Base-by-base conservation (phyloP, 2,888 invertebrate species). In the Ypsolopha scabrella region DNA sequence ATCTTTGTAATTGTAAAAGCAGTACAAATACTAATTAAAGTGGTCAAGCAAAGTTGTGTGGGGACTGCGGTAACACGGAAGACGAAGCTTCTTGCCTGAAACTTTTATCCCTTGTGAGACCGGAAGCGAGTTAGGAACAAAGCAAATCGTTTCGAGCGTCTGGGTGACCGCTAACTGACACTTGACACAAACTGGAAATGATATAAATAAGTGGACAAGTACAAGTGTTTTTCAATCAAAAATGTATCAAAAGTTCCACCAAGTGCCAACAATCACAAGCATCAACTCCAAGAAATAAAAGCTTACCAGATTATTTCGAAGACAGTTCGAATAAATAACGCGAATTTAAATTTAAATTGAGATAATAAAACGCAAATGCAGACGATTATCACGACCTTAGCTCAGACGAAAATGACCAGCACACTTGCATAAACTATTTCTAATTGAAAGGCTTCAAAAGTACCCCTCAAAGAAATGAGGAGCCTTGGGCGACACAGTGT, bases 1-100 rank as follows among this genome's bases (percentile, higher is more conserved):
- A 39, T 11, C 10, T 39, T 39, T 59, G 33, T 55, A 57, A 55
- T 39, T 59, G 33, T 55, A 57, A 55, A 58, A 59, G 54, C 55
- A 53, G 56, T 60, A 59, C 62, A 67, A 67, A 68, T 70, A 68
- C 73, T 76, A 79, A 79, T 79, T 79, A 76, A 75, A 75, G 67
- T 74, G 71, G 69, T 64, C n/a, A 55, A 37, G n/a, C 55, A 53
- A 74, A 77, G 71, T 75, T 75, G 53, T 66, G 63, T 64, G 68
- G 68, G 67, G 65, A 65, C 54, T 64, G 66, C 59, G 59, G 57
- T 55, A 51, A 52, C 57, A 65, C 62, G 68, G 68, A n/a, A 10
- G 37, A 37, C 13, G 13, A n/a, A n/a, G 13, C 68, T 59, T 61
- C 65, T 70, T 56, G 54, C 54, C 57, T 54, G 53, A 69, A 78